Conservation (phyloP, 2,797 vertebrate species). For the Ctenochaetus hawaiiensis region DNA sequence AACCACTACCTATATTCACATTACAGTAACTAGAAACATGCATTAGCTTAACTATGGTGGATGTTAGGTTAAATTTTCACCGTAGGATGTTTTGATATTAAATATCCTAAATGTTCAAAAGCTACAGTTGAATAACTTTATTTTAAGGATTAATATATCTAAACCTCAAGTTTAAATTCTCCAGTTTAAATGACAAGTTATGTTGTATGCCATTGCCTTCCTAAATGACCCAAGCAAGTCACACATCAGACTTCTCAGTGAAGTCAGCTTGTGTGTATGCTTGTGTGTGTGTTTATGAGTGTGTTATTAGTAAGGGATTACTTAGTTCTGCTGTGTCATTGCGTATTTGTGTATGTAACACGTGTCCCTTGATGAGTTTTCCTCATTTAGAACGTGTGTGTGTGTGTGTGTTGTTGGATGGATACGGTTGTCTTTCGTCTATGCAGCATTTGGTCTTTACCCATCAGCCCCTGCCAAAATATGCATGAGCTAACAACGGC, state of each 20-base stretch:
- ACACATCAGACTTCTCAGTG: constrained; percentile 18
- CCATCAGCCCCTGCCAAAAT: constrained; percentile 21
- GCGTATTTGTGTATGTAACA: neutral
- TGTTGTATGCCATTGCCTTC: too few species aligned
- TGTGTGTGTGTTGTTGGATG: neutral
- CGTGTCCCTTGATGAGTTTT: constrained; percentile 34
- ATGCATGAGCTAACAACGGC: neutral
- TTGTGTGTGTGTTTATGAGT: neutral
- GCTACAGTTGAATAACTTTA: too few species aligned
- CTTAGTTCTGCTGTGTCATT: constrained; percentile 19
- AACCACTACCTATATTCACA: too few species aligned
- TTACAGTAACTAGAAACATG: too few species aligned
- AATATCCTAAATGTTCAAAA: too few species aligned
- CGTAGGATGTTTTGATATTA: too few species aligned
- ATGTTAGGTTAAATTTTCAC: too few species aligned
- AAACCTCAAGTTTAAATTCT: too few species aligned
- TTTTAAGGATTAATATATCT: too few species aligned
- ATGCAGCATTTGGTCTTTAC: constrained; percentile 8
- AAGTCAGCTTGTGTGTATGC: neutral
- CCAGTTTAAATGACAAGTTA: too few species aligned
- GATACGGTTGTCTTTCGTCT: constrained; percentile 23
- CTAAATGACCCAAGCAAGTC: neutral
- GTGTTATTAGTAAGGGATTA: constrained; percentile 31
- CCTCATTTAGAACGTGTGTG: constrained; percentile 28
- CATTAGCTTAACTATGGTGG: too few species aligned